These are phyloP conservation scores for Carassius carassius DNA, from an alignment of 2,113 vertebrate genomes.

Conservation along the genomic window DNA sequence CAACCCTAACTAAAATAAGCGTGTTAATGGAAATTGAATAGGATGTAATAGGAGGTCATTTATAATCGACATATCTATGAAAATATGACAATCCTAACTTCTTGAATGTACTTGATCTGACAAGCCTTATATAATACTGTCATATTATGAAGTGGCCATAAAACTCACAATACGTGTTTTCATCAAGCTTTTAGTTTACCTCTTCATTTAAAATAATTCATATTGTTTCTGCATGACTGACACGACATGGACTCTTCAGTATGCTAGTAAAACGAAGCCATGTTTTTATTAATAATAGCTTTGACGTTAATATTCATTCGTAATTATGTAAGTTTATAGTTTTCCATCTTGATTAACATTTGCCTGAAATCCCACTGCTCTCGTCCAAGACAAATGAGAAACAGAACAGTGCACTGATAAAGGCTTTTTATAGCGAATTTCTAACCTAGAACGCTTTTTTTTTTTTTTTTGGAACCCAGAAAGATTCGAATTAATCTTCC, in stretches of 20 bases:
- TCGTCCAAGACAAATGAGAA: neutral
- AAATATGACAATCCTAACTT: too few relatives aligned
- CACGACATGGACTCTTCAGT: neutral
- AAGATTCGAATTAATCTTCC: too few relatives aligned
- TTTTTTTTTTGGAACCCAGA: neutral
- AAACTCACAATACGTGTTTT: neutral
- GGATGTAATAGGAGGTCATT: neutral
- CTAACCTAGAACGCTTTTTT: neutral
- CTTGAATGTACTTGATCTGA: too few relatives aligned
- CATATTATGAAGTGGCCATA: neutral
- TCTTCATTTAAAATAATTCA: neutral
- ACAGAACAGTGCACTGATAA: too few relatives aligned
- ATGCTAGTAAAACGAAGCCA: neutral
- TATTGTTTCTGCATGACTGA: neutral
- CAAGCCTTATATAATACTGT: neutral
- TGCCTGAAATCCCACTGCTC: neutral
- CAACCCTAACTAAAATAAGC: neutral
- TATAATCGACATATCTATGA: too few relatives aligned
- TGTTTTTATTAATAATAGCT: neutral
- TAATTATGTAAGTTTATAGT: slow-evolving; percentile 4
- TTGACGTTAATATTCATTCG: neutral
- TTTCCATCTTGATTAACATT: neutral
- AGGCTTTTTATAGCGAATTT: neutral
- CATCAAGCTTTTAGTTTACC: neutral
- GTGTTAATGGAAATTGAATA: neutral